Base-by-base conservation (phyloP, 2,888 invertebrate species). In the Bursaphelenchus okinawaensis region DNA sequence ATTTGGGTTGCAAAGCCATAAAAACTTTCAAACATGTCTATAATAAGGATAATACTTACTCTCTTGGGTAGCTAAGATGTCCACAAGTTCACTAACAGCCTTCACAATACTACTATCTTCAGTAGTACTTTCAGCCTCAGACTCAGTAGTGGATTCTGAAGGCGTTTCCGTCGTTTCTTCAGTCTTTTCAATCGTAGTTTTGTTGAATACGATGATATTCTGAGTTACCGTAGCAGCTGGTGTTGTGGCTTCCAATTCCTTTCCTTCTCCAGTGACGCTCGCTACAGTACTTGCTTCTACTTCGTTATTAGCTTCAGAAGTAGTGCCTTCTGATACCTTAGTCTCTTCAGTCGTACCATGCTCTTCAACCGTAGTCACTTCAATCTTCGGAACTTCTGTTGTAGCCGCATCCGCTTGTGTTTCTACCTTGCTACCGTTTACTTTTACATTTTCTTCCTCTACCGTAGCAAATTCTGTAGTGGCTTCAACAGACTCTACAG, bases 11-110 rank as follows among this genome's bases (percentile, higher is more conserved):
- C n/a, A n/a, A n/a, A n/a, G n/a, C n/a, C n/a, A n/a, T n/a, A n/a
- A 51, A 8, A n/a, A 19, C 28, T 50, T 7, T 24, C 29, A 56
- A 16, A 20, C 23, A 28, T 28, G 19, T 55, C 55, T 16, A 27
- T 52, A 4, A 4, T n/a, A 40, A 1, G 6, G 12, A 40, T 12
- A n/a, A 40, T 16, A 50, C 51, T 59, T 29, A 59, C 60, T 59
- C 19, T 59, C 51, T 16, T 65, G 66, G 2, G 66, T 28, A 58
- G 50, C 51, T 19, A 65, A 22, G 8, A 55, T 28, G 31, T 65
- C 66, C 29, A 65, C 54, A 27, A 65, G 29, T 27, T 67, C 65
- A 29, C 66, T 67, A 26, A 65, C 66, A 22, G 66, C 66, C 40
- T 40, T 40, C n/a, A 40, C 40, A 40, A 40, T 40, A 1, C 40